Percentiles rank a stretch among this genome's conserved stretches.
Conservation (phyloP, 64 coral and sea anemone species). For the Actinia tenebrosa region DNA sequence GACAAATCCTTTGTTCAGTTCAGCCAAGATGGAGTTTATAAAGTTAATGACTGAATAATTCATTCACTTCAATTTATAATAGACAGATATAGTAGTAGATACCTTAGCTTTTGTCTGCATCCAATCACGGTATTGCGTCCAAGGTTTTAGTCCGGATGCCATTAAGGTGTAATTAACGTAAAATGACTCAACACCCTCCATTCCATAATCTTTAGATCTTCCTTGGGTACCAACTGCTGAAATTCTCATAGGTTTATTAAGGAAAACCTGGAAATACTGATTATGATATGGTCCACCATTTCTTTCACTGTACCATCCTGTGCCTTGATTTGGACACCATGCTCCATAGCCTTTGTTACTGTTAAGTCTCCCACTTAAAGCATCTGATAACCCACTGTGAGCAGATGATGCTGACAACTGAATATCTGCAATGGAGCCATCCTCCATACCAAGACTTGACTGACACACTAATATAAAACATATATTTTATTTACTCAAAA, state of each 20-base stretch:
- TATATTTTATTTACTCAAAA: too few species aligned
- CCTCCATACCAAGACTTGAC: slow-evolving; percentile 17
- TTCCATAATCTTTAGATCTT: background rate
- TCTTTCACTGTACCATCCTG: background rate
- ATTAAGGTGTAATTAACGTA: slow-evolving; percentile 23
- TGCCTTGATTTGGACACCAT: slow-evolving; percentile 40
- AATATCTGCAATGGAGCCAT: slow-evolving; percentile 44
- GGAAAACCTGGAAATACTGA: slow-evolving; percentile 37
- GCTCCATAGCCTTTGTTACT: background rate
- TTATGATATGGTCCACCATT: slow-evolving; percentile 30
- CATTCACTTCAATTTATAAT: too few species aligned
- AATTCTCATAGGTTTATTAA: slow-evolving; percentile 17
- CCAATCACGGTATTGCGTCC: slow-evolving; percentile 10
- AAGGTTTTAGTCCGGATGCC: background rate
- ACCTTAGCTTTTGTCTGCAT: background rate
- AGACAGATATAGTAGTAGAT: background rate
- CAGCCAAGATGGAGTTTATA: too few species aligned
- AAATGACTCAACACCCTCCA: slow-evolving; percentile 30
- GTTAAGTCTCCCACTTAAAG: slow-evolving; percentile 28
- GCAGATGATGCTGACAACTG: slow-evolving; percentile 38
- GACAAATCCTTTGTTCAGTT: too few species aligned
- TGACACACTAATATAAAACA: background rate
- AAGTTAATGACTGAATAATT: too few species aligned
- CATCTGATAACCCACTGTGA: background rate
- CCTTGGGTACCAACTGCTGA: slow-evolving; percentile 46